These are phyloP conservation scores for Eurosta solidaginis DNA, from an alignment of 1,140 invertebrate species.

Conservation along the genomic window DNA sequence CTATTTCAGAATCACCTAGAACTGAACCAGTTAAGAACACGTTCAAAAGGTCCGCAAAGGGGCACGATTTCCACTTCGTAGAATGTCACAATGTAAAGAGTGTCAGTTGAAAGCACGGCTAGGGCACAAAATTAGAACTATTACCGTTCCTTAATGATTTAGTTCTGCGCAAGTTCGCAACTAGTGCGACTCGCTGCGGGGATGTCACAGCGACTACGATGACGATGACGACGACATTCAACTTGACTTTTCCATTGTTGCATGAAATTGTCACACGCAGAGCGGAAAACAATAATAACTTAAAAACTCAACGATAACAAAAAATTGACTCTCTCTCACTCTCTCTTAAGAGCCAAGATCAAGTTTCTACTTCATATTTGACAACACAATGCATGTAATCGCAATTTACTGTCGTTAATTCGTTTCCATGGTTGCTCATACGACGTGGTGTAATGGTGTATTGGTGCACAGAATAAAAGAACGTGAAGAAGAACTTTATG, in stretches of 20 bases:
- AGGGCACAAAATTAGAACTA: no score
- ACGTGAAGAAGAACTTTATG: not conserved
- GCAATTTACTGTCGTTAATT: not conserved
- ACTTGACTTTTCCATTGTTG: conserved; percentile 55
- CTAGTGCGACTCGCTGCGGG: no score
- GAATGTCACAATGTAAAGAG: no score
- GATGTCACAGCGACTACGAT: not conserved
- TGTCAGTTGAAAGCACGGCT: no score
- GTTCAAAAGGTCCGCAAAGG: no score
- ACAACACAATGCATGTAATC: not conserved
- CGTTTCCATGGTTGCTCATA: not conserved
- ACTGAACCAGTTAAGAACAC: no score
- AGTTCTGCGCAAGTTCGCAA: no score
- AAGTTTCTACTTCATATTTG: conserved; percentile 58
- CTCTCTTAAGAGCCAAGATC: conserved; percentile 47
- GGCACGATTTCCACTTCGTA: no score
- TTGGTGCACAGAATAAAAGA: not conserved
- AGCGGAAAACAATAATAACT: not conserved
- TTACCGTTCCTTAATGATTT: not conserved
- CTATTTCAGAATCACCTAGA: no score
- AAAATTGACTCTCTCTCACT: not conserved
- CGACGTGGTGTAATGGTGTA: not conserved
- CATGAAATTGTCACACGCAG: conserved; percentile 22
- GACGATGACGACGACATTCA: conserved; percentile 45
- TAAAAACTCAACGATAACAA: not conserved